Evolutionary conservation across 2,888 invertebrate species (phyloP).

Genomic region (Meteorus colon): DNA sequence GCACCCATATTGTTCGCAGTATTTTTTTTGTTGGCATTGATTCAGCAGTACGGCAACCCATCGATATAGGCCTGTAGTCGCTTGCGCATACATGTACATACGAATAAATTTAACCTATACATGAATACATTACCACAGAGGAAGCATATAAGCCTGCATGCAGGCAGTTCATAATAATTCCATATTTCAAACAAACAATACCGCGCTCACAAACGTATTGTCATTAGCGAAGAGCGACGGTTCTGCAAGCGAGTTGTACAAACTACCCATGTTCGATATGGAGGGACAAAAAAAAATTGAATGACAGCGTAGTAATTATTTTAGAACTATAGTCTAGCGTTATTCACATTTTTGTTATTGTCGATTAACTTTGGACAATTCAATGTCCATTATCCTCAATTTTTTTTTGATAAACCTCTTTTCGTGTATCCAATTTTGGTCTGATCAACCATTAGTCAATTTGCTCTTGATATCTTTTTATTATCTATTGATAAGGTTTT

Average conservation of each 20-base stretch:
- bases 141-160: constrained; percentile 28
- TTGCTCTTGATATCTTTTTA: neutral
- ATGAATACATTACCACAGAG: constrained; percentile 3
- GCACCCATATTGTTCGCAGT: constrained; percentile 38
- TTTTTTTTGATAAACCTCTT: neutral
- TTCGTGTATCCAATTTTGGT: constrained; percentile 11
- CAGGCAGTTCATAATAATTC: constrained; percentile 51
- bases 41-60: constrained; percentile 14
- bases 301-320: neutral
- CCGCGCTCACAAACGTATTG: constrained; percentile 39
- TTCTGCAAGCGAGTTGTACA: constrained; percentile 16
- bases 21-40: constrained; percentile 34
- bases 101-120: constrained; percentile 31
- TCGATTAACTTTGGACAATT: neutral
- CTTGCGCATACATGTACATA: constrained; percentile 32
- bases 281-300: neutral
- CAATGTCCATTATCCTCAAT: neutral
- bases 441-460: neutral
- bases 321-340: neutral
- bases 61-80: constrained; percentile 32
- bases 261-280: neutral
- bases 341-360: constrained; percentile 4
- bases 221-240: constrained; percentile 43
- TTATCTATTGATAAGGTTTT: constrained; percentile 15
- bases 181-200: constrained; percentile 49